Percentiles rank a stretch among this genome's conserved stretches.
These are phyloP conservation scores for Acipenser ruthenus DNA, from an alignment of 2,797 vertebrate genomes.

Conservation along the genomic window DNA sequence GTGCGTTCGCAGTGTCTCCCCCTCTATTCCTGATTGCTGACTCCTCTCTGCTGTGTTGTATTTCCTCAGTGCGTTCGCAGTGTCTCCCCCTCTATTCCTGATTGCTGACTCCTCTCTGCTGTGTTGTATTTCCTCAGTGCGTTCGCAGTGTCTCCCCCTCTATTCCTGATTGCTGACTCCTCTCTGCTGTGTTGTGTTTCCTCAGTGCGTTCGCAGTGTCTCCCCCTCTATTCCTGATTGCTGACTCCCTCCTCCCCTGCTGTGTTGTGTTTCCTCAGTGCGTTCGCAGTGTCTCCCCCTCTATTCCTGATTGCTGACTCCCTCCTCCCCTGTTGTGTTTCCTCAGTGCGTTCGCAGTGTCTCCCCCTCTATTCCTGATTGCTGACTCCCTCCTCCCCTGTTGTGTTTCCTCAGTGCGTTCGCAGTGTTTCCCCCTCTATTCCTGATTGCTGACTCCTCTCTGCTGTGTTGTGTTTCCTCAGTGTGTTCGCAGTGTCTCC, in stretches of 20 bases:
- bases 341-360: too few species aligned
- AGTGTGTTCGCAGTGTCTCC: too few species aligned
- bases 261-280: slow-evolving; percentile 62
- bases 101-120: too few species aligned
- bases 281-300: slow-evolving; percentile 63
- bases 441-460: too few species aligned
- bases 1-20: neutral
- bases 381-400: too few species aligned
- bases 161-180: neutral
- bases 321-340: too few species aligned
- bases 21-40: neutral
- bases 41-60: neutral
- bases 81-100: neutral
- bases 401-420: too few species aligned
- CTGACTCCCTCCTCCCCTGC: slow-evolving; percentile 6
- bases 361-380: too few species aligned
- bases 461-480: too few species aligned
- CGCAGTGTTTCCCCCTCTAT: too few species aligned
- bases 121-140: slow-evolving; percentile 43
- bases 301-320: too few species aligned
- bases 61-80: too few species aligned
- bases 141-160: slow-evolving; percentile 52
- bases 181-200: neutral
- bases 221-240: neutral
- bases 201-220: neutral